phyloP scores from a whole-genome alignment of 2,888 invertebrate genomes.

The Perizoma affinitatum region DNA sequence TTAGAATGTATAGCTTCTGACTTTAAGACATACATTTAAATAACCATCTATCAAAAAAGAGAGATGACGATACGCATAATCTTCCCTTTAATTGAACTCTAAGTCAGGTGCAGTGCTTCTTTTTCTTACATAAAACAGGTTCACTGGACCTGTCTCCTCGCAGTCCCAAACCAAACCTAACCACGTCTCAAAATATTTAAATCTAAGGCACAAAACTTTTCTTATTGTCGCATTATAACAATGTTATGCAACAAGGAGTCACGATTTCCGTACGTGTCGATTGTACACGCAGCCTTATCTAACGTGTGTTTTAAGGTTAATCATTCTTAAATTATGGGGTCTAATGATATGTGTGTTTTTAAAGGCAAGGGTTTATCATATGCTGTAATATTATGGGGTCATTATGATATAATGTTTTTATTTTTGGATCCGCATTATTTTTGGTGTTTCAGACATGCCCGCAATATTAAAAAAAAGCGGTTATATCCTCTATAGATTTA shows the following conservation, averaged over 20 bases:
- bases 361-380: neutral
- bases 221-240: constrained; percentile 55
- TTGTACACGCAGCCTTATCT: constrained; percentile 49
- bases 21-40: too few relatives aligned
- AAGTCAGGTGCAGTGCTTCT: neutral
- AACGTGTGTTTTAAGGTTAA: constrained; percentile 10
- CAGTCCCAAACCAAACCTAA: neutral
- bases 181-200: neutral
- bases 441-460: too few relatives aligned
- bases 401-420: too few relatives aligned
- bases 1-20: too few relatives aligned
- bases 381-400: too few relatives aligned
- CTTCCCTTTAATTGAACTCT: neutral
- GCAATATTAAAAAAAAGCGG: too few relatives aligned
- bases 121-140: constrained; percentile 1
- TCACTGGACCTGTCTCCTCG: neutral
- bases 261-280: constrained; percentile 55
- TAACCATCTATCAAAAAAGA: neutral
- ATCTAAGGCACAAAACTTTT: constrained; percentile 53
- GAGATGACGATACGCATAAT: neutral
- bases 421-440: too few relatives aligned
- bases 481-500: too few relatives aligned
- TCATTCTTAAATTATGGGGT: constrained; percentile 9
- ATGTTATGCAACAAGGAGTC: constrained; percentile 52
- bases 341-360: constrained; percentile 18